Evolutionary conservation across 2,113 vertebrate genomes (phyloP).

Genomic region (Bubo blakistoni): DNA sequence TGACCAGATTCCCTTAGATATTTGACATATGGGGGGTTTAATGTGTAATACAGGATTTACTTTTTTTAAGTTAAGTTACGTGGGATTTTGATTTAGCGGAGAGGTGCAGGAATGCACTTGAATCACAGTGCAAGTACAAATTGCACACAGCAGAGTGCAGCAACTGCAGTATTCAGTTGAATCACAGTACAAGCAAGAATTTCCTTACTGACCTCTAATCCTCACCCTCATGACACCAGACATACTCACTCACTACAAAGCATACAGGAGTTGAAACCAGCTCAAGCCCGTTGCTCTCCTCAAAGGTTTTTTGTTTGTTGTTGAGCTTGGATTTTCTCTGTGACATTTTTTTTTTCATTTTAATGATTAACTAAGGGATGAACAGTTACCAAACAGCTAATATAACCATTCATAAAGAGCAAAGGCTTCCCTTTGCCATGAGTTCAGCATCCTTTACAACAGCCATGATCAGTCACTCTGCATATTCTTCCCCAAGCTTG

Average conservation of each 20-base stretch:
- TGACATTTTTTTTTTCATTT: not conserved
- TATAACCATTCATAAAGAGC: not conserved
- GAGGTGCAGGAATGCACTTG: not conserved
- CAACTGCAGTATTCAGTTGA: not conserved
- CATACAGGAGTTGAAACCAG: not conserved
- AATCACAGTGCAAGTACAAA: not conserved
- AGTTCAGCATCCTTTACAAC: not conserved
- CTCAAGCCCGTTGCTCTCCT: not conserved
- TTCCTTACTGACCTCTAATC: not conserved
- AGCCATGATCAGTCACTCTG: not conserved
- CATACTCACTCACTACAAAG: not conserved
- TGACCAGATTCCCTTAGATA: not conserved
- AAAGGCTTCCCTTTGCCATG: not conserved
- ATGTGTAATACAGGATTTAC: not conserved
- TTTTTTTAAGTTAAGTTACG: not conserved
- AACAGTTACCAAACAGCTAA: not conserved
- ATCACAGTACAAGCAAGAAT: not conserved
- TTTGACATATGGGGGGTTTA: fast-evolving
- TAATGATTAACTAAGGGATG: not conserved
- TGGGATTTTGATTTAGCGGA: not conserved
- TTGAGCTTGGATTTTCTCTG: not conserved
- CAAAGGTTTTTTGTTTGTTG: not conserved
- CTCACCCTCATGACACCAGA: not conserved
- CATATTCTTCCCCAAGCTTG: not conserved
- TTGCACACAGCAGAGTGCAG: not conserved